Percentiles rank a stretch among this genome's conserved stretches.
Conservation (phyloP, 2,113 vertebrate species). For the Tenrec ecaudatus region DNA sequence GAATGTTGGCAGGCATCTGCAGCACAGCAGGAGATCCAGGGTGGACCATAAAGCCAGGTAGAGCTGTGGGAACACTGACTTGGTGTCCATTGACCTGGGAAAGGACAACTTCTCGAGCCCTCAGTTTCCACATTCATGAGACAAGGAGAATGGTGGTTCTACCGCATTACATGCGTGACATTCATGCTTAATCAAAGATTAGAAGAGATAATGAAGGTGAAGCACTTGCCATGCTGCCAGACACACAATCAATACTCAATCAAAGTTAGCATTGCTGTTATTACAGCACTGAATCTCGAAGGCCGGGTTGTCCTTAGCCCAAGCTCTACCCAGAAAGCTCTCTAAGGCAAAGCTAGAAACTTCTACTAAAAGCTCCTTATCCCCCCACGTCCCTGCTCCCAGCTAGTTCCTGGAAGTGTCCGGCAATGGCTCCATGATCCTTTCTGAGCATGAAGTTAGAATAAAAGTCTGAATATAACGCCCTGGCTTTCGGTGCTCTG, state of each 20-base stretch:
- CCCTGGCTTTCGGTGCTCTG: not conserved
- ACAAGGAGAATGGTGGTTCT: not conserved
- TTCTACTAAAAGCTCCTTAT: not conserved
- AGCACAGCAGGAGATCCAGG: accelerated
- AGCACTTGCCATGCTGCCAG: not conserved
- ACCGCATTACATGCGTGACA: not conserved
- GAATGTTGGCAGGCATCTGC: not conserved
- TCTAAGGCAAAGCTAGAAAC: not conserved
- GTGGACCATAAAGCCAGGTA: not conserved
- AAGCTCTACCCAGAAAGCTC: not conserved
- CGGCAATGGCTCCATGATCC: not conserved
- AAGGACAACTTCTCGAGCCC: not conserved
- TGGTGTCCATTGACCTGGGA: not conserved
- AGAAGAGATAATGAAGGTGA: not conserved
- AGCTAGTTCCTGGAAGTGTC: not conserved
- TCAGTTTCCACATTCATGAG: not conserved
- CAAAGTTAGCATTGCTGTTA: not conserved
- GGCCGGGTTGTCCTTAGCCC: not conserved
- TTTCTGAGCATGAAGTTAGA: not conserved
- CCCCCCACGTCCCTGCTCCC: too few species aligned
- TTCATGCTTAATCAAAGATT: not conserved
- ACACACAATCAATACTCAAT: not conserved
- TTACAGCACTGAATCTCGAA: not conserved
- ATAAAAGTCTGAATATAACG: not conserved
- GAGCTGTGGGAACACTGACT: not conserved